Base-by-base conservation (phyloP, 1,140 invertebrate species). In the Protaetia brevitarsis region DNA sequence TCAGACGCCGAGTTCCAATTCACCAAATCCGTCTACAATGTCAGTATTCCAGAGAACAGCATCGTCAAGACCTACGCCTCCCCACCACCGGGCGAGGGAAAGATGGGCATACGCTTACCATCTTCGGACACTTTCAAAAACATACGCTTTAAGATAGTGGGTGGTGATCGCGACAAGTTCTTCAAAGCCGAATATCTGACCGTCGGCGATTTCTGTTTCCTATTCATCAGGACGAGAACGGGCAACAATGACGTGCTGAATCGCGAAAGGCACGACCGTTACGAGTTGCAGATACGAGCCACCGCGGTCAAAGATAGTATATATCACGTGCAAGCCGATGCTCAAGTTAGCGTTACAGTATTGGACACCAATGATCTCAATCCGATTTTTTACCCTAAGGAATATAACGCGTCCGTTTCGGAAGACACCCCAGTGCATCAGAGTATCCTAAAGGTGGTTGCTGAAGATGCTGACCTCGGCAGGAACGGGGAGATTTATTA, bases 401-500 rank as follows among this genome's bases (percentile, higher is more conserved):
- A 89, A 60, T 98, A 98, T 79, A 89, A 91, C 70, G 88, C 88
- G 4, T 86, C 85, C n/a, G 88, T 98, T n/a, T 86, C 88, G 11
- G 95, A 98, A 79, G 94, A 98, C 76, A 89, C 89, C 56, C 88
- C 93, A 2, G 78, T 95, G 57, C 92, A 96, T 79, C 83, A 85
- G 30, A 92, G 86, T 70, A 87, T 94, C 51, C 76, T 90, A 3
- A 86, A 83, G 72, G 90, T 94, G 19, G 86, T 86, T 10, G 96
- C 96, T 0, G 94, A 94, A 73, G 96, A 98, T 80, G 94, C 96
- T 5, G 96, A 99, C 79, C 81, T 95, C 8, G 96, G 95, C 0
- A 85, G 92, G 57, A 98, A 98, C 77, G 94, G 94, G 1, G 94
- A 98, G 81, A 94, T 98, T 70, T 98, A 98, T 79, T 99, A 97